Evolutionary conservation across 2,113 vertebrate genomes (phyloP).

Genomic region (Lichenostomus cassidix): DNA sequence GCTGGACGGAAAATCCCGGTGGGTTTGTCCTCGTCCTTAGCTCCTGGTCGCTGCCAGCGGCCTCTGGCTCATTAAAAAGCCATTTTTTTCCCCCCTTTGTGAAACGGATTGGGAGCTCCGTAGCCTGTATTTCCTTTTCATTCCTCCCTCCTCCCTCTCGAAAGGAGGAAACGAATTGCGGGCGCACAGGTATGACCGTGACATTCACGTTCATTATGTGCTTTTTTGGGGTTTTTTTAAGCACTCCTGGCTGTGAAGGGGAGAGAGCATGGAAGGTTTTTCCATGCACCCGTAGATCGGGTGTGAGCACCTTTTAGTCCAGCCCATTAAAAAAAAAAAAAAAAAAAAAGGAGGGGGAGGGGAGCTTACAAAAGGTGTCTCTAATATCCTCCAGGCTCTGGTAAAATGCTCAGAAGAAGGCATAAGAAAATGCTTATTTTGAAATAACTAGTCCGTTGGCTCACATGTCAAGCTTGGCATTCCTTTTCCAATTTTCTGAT

Average conservation of each 20-base stretch:
- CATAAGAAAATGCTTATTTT: background rate
- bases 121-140: background rate
- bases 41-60: background rate
- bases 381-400: background rate
- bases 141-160: background rate
- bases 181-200: background rate
- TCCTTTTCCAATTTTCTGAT: background rate
- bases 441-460: background rate
- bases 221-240: background rate
- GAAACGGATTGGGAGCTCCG: background rate
- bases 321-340: background rate
- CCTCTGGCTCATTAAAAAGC: background rate
- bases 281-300: background rate
- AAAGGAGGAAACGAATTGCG: slow-evolving; percentile 4
- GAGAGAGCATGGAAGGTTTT: background rate
- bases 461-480: background rate
- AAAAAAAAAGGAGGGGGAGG: background rate
- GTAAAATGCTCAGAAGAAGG: background rate
- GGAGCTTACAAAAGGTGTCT: background rate
- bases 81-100: background rate
- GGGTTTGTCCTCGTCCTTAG: background rate
- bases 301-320: slow-evolving; percentile 25
- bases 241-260: background rate
- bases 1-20: background rate
- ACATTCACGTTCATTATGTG: background rate